These are phyloP conservation scores for Eurypyga helias DNA, from an alignment of 2,113 vertebrate genomes.

Conservation along the genomic window DNA sequence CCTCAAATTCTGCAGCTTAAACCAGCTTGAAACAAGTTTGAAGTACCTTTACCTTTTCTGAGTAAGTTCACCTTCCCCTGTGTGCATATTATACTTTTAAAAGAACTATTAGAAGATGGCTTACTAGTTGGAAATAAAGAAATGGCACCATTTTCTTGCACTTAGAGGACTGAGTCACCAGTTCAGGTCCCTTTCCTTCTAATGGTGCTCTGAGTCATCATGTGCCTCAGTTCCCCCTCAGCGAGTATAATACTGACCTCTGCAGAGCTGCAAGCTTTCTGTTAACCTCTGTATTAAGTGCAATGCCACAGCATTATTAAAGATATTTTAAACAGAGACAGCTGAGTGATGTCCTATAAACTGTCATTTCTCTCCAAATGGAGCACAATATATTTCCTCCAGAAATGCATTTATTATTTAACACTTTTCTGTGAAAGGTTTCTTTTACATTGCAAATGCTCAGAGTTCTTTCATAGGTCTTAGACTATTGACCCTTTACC, in stretches of 20 bases:
- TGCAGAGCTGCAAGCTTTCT: not conserved
- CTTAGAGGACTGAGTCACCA: not conserved
- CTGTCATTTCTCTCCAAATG: constrained; percentile 25
- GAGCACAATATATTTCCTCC: constrained; percentile 7
- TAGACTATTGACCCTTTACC: constrained; percentile 59
- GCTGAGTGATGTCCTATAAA: not conserved
- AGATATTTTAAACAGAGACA: not conserved
- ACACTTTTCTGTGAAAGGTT: constrained; percentile 48
- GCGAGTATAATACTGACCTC: not conserved
- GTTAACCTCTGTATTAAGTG: not conserved
- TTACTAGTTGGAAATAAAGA: not conserved
- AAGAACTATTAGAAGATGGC: not conserved
- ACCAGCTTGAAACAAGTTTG: not conserved
- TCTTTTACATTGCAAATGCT: constrained; percentile 70
- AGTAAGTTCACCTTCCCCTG: not conserved
- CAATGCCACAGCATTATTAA: constrained; percentile 16
- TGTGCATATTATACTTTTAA: not conserved
- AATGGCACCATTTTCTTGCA: not conserved
- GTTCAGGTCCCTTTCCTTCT: not conserved
- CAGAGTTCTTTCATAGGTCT: constrained; percentile 40
- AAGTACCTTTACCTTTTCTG: not conserved
- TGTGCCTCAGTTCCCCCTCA: constrained; percentile 54
- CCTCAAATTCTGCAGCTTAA: not conserved
- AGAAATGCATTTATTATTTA: constrained; percentile 50
- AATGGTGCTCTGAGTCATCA: not conserved